Conservation (phyloP, 2,797 vertebrate genomes). For the Carcharodon carcharias region DNA sequence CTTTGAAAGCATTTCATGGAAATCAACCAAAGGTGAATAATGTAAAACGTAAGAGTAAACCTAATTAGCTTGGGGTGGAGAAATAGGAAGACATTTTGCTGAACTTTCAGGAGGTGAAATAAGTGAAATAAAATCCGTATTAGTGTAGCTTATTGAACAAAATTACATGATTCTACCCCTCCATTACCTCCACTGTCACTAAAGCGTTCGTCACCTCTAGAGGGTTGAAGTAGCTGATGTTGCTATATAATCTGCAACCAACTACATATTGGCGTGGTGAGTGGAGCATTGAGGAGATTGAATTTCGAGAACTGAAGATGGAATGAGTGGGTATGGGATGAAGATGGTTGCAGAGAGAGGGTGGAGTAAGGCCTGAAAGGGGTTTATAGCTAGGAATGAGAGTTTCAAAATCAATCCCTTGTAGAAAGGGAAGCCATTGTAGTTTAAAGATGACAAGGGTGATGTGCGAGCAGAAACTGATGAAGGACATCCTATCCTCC, state of each 20-base stretch:
- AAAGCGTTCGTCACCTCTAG: background rate
- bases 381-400: background rate
- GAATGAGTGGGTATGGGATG: background rate
- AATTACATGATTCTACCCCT: background rate
- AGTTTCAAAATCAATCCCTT: background rate
- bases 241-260: no score
- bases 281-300: background rate
- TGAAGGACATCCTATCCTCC: background rate
- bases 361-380: no score
- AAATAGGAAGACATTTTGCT: background rate
- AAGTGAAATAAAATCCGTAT: background rate
- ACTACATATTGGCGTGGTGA: background rate
- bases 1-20: background rate
- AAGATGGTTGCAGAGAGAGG: no score
- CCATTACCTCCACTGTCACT: background rate
- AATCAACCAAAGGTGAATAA: background rate
- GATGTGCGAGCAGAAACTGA: background rate
- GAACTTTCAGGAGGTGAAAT: background rate
- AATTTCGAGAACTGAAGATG: background rate
- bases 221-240: no score
- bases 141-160: background rate
- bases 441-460: background rate
- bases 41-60: background rate
- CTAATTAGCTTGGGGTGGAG: background rate
- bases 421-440: background rate